Evolutionary conservation across 1,140 invertebrate genomes (phyloP).

Genomic region (Drosophila asahinai): DNA sequence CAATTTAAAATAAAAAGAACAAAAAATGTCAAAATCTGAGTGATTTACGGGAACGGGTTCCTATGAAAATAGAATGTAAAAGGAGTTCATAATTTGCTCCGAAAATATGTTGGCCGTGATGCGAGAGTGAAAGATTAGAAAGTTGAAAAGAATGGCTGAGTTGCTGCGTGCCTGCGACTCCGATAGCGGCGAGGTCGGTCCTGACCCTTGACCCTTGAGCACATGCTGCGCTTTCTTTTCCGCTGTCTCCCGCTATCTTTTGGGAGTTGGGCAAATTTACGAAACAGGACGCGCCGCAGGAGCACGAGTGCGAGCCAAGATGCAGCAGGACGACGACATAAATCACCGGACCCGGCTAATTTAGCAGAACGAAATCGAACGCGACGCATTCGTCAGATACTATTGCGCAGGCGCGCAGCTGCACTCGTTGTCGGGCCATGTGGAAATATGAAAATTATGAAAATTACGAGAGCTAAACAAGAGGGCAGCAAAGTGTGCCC

Average conservation of each 20-base stretch:
- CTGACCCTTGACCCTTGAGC: slow-evolving; percentile 36
- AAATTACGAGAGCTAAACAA: slow-evolving; percentile 35
- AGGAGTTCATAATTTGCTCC: slow-evolving; percentile 72
- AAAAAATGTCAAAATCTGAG: slow-evolving; percentile 82
- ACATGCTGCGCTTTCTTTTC: slow-evolving; percentile 49
- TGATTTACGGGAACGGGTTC: slow-evolving; percentile 79
- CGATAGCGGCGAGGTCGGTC: slow-evolving; percentile 18
- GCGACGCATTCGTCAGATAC: slow-evolving; percentile 68
- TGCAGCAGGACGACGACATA: slow-evolving; percentile 59
- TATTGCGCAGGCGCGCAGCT: slow-evolving; percentile 72
- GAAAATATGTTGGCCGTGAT: slow-evolving; percentile 31
- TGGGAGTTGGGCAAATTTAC: slow-evolving; percentile 74
- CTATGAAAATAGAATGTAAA: slow-evolving; percentile 64
- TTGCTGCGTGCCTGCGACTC: slow-evolving; percentile 17
- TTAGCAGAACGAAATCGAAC: slow-evolving; percentile 74
- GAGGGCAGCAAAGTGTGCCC: slow-evolving; percentile 29
- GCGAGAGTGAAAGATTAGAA: slow-evolving; percentile 57
- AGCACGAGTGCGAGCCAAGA: slow-evolving; percentile 24
- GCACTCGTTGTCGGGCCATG: slow-evolving; percentile 32
- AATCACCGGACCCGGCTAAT: slow-evolving; percentile 68
- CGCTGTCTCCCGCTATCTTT: slow-evolving; percentile 8
- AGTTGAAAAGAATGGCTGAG: slow-evolving; percentile 42
- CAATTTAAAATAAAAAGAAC: slow-evolving; percentile 67
- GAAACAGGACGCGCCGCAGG: slow-evolving; percentile 64
- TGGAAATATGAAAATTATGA: slow-evolving; percentile 77